A percentile compares a stretch with the other conserved stretches of the same genome.
These are phyloP conservation scores for Solenodon paradoxus DNA, from an alignment of 2,113 vertebrate species.

Conservation along the genomic window DNA sequence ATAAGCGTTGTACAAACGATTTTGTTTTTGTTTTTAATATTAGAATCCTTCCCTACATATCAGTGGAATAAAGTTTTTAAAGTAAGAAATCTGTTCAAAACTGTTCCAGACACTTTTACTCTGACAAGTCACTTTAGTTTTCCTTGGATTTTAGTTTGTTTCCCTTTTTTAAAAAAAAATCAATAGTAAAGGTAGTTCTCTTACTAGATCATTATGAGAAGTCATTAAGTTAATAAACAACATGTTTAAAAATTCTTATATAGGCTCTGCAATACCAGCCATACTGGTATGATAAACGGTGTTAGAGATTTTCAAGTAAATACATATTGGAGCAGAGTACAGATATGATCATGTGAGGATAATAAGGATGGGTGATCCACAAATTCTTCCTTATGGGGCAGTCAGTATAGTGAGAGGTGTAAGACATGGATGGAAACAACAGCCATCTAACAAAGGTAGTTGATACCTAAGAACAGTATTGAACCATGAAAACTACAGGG, in stretches of 20 bases:
- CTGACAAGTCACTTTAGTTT: neutral
- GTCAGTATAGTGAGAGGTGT: neutral
- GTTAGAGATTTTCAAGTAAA: neutral
- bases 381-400: neutral
- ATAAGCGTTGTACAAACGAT: neutral
- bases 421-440: neutral
- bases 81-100: neutral
- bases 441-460: neutral
- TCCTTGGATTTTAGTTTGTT: neutral
- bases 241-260: neutral
- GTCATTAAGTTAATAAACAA: neutral
- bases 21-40: neutral
- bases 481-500: neutral
- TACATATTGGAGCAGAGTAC: neutral
- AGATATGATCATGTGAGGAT: neutral
- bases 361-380: neutral
- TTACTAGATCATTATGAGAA: neutral
- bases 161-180: neutral
- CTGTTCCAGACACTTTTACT: neutral
- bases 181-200: neutral
- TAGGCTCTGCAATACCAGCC: neutral
- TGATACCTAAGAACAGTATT: neutral
- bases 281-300: neutral
- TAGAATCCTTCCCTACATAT: neutral
- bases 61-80: neutral